phyloP scores from a whole-genome alignment of 2,113 vertebrate genomes.

The Amblyopsis rosae region DNA sequence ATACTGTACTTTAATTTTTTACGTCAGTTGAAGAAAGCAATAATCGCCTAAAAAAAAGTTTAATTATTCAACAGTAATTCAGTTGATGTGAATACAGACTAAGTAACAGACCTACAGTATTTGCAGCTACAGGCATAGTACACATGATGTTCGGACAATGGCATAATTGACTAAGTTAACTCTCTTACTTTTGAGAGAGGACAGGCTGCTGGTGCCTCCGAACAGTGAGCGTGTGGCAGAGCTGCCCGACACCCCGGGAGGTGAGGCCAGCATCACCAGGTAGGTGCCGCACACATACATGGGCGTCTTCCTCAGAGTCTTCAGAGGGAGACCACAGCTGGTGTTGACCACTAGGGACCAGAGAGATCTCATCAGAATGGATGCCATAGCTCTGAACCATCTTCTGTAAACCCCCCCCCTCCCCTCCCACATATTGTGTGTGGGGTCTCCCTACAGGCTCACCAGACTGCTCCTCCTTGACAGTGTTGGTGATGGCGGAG shows the following conservation, averaged over 20 bases:
- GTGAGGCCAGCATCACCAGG: constrained; percentile 93
- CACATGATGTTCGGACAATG: too few relatives aligned
- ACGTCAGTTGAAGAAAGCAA: too few relatives aligned
- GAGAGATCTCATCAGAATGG: not conserved
- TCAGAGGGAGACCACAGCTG: constrained; percentile 95
- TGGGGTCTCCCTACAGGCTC: constrained; percentile 36
- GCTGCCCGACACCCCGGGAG: constrained; percentile 93
- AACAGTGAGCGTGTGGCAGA: constrained; percentile 97
- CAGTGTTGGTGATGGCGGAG: constrained; percentile 94
- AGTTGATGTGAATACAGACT: too few relatives aligned
- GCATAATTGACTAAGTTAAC: too few relatives aligned
- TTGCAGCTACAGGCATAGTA: too few relatives aligned
- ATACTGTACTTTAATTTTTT: too few relatives aligned
- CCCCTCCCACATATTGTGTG: not conserved
- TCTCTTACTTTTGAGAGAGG: constrained; percentile 93
- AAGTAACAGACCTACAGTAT: too few relatives aligned
- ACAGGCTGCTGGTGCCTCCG: constrained; percentile 92
- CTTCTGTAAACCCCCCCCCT: not conserved
- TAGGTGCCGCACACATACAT: constrained; percentile 97
- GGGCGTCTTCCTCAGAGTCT: constrained; percentile 90
- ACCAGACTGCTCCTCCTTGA: constrained; percentile 98
- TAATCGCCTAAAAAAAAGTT: too few relatives aligned
- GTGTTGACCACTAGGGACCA: constrained; percentile 85
- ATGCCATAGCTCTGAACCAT: not conserved
- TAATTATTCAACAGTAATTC: too few relatives aligned